A percentile compares a stretch with the other conserved stretches of the same genome.
phyloP scores from a whole-genome alignment of 53 echinoderm and acorn worm genomes.

The Actinopyga echinites region DNA sequence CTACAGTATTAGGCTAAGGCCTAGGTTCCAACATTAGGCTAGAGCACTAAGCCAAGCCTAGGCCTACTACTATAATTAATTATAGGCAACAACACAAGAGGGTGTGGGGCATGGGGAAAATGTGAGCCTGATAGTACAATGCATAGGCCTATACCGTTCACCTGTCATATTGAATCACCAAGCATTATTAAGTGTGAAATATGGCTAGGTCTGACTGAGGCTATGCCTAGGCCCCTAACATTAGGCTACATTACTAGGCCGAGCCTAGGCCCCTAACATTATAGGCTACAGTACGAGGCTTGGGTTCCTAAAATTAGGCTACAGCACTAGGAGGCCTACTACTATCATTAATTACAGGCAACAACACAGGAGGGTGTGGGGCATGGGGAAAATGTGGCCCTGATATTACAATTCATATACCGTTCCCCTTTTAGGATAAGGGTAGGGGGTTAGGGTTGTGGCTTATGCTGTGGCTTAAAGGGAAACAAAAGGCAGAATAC shows the following conservation, averaged over 20 bases:
- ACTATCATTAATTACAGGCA: slow-evolving; percentile 7
- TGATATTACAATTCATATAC: not conserved
- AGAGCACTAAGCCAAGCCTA: slow-evolving; percentile 2
- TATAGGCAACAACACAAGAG: slow-evolving; percentile 13
- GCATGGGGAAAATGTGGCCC: slow-evolving; percentile 11
- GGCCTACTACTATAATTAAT: slow-evolving; percentile 15
- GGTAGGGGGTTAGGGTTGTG: slow-evolving; percentile 30
- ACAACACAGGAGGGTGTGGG: slow-evolving; percentile 22
- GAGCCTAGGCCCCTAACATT: slow-evolving; percentile 1
- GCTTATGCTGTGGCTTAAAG: slow-evolving; percentile 7
- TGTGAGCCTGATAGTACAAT: not conserved
- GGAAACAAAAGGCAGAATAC: too few relatives aligned
- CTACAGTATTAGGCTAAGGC: slow-evolving; percentile 8
- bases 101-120: slow-evolving; percentile 24
- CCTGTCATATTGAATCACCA: not conserved
- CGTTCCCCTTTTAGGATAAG: slow-evolving; percentile 3
- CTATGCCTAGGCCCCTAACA: slow-evolving; percentile 10
- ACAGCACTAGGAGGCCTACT: not conserved
- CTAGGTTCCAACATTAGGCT: slow-evolving; percentile 4
- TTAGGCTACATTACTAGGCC: not conserved
- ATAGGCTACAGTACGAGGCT: not conserved
- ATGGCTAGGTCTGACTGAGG: not conserved
- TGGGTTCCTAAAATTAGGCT: slow-evolving; percentile 14
- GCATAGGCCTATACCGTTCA: not conserved
- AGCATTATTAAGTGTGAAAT: slow-evolving; percentile 14